phyloP scores from a whole-genome alignment of 2,797 vertebrate species.

The Clarias laeviceps region DNA sequence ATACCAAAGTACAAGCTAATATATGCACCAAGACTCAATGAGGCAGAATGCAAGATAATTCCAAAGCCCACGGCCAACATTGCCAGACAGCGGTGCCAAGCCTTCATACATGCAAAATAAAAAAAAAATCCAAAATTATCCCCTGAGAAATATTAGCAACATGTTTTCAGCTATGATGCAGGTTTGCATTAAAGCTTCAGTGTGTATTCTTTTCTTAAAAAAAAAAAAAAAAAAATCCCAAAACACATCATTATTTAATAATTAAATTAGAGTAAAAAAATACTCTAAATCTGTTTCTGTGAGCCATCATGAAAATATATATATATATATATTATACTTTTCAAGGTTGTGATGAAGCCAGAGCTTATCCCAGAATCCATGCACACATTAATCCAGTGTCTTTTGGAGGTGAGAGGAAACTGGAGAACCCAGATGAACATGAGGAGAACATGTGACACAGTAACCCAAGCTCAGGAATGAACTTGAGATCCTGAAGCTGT shows the following conservation, averaged over 20 bases:
- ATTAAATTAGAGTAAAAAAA: not conserved
- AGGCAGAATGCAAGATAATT: conserved; percentile 10
- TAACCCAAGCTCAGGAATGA: not conserved
- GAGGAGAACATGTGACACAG: not conserved
- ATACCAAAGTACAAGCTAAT: conserved; percentile 6
- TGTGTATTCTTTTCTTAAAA: not conserved
- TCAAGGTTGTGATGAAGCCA: not conserved
- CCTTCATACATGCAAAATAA: not conserved
- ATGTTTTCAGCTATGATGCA: not conserved
- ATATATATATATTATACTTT: not conserved
- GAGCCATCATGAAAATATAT: too few species aligned
- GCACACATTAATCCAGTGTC: not conserved
- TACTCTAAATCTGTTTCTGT: not conserved
- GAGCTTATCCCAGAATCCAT: not conserved
- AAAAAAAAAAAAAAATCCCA: not conserved
- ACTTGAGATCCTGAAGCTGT: not conserved
- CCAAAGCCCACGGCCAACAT: not conserved
- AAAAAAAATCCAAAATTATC: not conserved
- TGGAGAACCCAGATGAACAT: not conserved
- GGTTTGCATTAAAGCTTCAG: not conserved
- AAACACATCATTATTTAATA: not conserved
- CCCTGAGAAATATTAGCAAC: not conserved
- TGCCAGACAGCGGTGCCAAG: not conserved
- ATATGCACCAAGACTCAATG: not conserved
- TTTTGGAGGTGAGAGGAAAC: not conserved